phyloP scores from a whole-genome alignment of 2,888 invertebrate genomes.

The Zootermopsis nevadensis region DNA sequence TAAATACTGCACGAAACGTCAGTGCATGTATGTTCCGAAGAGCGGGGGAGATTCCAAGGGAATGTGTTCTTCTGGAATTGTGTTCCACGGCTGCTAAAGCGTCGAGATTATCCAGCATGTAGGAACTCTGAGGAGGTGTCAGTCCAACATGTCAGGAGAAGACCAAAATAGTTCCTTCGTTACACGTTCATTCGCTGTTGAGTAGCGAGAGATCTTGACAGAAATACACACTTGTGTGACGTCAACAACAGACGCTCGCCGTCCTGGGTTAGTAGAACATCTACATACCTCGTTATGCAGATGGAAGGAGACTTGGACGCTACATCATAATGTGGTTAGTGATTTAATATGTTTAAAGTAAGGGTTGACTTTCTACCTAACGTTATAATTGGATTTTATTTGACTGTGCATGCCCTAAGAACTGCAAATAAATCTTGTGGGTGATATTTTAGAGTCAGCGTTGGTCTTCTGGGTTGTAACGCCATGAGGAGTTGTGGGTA shows the following conservation, averaged over 20 bases:
- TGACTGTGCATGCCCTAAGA: too few relatives aligned
- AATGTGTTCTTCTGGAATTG: background rate
- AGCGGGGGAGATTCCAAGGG: background rate
- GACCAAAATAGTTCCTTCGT: conserved; percentile 1
- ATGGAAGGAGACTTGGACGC: too few relatives aligned
- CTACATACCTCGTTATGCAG: too few relatives aligned
- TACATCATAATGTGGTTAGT: too few relatives aligned
- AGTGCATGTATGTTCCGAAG: background rate
- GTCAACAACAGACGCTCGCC: background rate
- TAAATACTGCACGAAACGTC: background rate
- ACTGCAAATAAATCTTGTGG: too few relatives aligned
- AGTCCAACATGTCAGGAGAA: background rate
- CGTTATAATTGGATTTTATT: too few relatives aligned
- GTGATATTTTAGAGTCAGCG: too few relatives aligned
- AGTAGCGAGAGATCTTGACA: background rate
- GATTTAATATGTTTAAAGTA: too few relatives aligned
- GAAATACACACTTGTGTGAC: background rate
- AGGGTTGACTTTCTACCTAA: too few relatives aligned
- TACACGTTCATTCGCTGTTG: background rate
- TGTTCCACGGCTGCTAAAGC: background rate
- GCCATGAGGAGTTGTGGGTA: too few relatives aligned
- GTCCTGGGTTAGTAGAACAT: too few relatives aligned
- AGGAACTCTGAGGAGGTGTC: conserved; percentile 22
- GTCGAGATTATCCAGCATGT: conserved; percentile 12
- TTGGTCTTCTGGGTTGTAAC: too few relatives aligned